phyloP scores from a whole-genome alignment of 2,797 vertebrate genomes.

The Epinephelus awoara region DNA sequence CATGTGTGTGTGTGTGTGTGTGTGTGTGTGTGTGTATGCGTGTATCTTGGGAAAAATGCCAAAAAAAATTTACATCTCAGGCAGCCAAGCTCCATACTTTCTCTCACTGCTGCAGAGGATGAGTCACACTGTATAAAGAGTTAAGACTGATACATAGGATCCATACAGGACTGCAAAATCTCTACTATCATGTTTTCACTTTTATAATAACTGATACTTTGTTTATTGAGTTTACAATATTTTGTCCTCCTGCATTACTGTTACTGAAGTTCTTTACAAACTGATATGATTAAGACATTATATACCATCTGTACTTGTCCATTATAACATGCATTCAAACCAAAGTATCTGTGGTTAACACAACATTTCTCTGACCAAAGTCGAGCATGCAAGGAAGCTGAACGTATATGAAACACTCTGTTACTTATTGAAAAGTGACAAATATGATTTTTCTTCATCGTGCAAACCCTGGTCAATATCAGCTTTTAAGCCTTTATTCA shows the following conservation, averaged over 20 bases:
- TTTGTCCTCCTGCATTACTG: background rate
- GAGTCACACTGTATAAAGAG: conserved; percentile 78
- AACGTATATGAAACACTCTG: background rate
- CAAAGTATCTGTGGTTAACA: background rate
- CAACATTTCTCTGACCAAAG: background rate
- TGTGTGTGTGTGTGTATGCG: conserved; percentile 10
- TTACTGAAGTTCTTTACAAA: background rate
- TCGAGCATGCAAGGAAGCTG: background rate
- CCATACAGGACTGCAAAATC: conserved; percentile 25
- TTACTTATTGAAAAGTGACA: background rate
- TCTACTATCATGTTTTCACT: background rate
- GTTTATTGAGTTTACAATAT: too few species aligned
- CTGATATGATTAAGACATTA: background rate
- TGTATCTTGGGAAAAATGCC: conserved; percentile 78
- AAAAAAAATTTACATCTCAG: conserved; percentile 83
- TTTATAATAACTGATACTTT: background rate
- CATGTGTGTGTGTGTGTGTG: conserved; percentile 34
- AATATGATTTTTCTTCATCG: background rate
- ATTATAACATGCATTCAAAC: background rate
- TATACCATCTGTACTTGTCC: background rate
- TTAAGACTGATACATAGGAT: conserved; percentile 49
- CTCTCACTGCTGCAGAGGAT: conserved; percentile 81
- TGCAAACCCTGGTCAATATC: background rate
- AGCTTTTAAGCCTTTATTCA: background rate
- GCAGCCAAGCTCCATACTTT: conserved; percentile 80